Evolutionary conservation across 2,888 invertebrate species (phyloP).

Genomic region (Ennomos fuscantarius): DNA sequence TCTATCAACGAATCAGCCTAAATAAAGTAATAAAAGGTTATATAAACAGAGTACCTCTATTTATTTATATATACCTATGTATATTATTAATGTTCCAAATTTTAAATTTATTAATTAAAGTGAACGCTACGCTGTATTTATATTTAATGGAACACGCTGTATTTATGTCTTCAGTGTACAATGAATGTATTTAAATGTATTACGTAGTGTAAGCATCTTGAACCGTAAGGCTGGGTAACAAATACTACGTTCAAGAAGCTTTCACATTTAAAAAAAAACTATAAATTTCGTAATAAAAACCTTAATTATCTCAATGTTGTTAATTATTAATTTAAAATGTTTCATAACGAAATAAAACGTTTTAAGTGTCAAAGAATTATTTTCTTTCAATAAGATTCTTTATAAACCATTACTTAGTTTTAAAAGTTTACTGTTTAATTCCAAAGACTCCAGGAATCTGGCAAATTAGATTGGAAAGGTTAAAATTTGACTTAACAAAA

Average conservation of each 20-base stretch:
- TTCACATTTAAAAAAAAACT: constrained; percentile 23
- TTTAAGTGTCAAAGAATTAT: constrained; percentile 44
- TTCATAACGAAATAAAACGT: constrained; percentile 48
- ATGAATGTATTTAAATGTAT: constrained; percentile 10
- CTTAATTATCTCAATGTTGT: constrained; percentile 46
- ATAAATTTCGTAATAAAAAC: constrained; percentile 35
- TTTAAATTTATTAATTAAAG: too few species aligned
- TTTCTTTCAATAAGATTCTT: constrained; percentile 45
- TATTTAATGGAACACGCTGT: background rate
- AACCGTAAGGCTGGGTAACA: constrained; percentile 52
- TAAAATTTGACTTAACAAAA: constrained; percentile 12
- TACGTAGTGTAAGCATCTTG: constrained; percentile 45
- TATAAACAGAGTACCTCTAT: too few species aligned
- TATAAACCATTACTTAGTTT: constrained; percentile 35
- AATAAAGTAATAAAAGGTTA: too few species aligned
- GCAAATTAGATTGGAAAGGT: constrained; percentile 3
- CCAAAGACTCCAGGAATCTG: constrained; percentile 4
- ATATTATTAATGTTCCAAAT: too few species aligned
- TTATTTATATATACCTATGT: too few species aligned
- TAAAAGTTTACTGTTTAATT: constrained; percentile 6
- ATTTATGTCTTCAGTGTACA: constrained; percentile 3
- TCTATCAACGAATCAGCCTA: too few species aligned
- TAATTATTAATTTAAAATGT: constrained; percentile 47
- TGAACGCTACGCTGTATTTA: too few species aligned
- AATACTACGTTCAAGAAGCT: constrained; percentile 47